Evolutionary conservation across 2,888 invertebrate genomes (phyloP), one percentile per base, ranked within the genome.

Genomic region (Torymus texanus): DNA sequence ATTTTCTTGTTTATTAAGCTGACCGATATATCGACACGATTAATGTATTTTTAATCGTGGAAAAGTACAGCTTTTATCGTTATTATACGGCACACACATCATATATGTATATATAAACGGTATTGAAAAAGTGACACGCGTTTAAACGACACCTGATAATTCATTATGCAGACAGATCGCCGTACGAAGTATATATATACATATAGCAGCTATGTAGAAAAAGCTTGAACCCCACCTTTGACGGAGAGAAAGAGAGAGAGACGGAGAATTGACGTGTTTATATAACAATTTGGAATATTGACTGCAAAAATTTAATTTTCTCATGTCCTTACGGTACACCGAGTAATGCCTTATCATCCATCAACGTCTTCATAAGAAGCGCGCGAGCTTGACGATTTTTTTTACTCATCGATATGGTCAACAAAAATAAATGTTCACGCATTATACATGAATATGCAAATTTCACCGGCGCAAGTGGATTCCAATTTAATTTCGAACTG

Each of bases 401-500:
- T 24, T 51, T 53, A 18, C 4, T 51, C 51, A 4, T 53, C 0
- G 18, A 8, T 4, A 8, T 4, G 18, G 21, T 21, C n/a, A 67
- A 12, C n/a, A 29, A 65, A 12, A 13, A 58, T 53, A 75, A 59
- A 51, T 50, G 50, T 29, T 24, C 2, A 8, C 29, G 55, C 55
- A 71, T 66, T 29, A 41, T 41, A 50, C 71, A 56, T 50, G 51
- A 71, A 66, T 75, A 79, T 75, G 79, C 79, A 74, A 75, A 79
- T 79, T 63, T 79, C 29, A 41, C 41, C 41, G 41, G 50, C 55
- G 21, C 61, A 75, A 71, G 29, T 10, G 62, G 50, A 51, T 21
- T 56, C 65, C 53, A 71, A 70, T 74, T 74, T 78, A 73, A 73
- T 73, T 78, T 74, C 58, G 53, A 62, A 29, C 63, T 70, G 51